phyloP scores from a whole-genome alignment of 1,140 invertebrate species.

The Meloidogyne chitwoodi region DNA sequence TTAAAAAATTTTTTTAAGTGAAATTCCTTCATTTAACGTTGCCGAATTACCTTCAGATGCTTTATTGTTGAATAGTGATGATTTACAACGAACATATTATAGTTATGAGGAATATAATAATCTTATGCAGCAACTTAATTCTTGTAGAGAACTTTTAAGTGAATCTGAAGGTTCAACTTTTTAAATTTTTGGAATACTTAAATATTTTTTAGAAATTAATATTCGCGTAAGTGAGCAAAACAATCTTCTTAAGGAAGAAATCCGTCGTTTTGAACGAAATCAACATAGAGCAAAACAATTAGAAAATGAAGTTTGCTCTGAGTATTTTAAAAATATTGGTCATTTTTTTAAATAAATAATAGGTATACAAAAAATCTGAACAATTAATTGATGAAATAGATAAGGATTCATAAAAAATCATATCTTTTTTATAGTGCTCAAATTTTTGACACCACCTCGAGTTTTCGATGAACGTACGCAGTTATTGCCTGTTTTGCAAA shows the following conservation, averaged over 20 bases:
- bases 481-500: conserved; percentile 28
- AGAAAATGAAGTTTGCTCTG: conserved; percentile 21
- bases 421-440: conserved; percentile 25
- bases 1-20: conserved; percentile 11
- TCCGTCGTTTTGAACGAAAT: conserved; percentile 33
- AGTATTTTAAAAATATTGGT: conserved; percentile 39
- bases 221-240: conserved; percentile 29
- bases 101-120: background rate
- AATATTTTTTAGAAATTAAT: conserved; percentile 26
- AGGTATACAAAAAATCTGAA: no score
- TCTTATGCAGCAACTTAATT: conserved; percentile 21
- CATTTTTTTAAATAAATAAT: background rate
- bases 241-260: conserved; percentile 35
- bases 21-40: conserved; percentile 8
- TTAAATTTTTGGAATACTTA: background rate
- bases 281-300: conserved; percentile 32
- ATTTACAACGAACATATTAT: background rate
- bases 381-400: no score
- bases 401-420: background rate
- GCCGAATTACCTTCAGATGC: background rate
- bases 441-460: conserved; percentile 35
- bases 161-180: conserved; percentile 19
- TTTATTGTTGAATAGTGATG: background rate
- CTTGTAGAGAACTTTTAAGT: conserved; percentile 32
- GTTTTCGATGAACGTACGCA: conserved; percentile 36